A percentile compares a stretch with the other conserved stretches of the same genome.
Evolutionary conservation across 2,113 vertebrate species (phyloP).

Genomic region (Coreoperca whiteheadi): DNA sequence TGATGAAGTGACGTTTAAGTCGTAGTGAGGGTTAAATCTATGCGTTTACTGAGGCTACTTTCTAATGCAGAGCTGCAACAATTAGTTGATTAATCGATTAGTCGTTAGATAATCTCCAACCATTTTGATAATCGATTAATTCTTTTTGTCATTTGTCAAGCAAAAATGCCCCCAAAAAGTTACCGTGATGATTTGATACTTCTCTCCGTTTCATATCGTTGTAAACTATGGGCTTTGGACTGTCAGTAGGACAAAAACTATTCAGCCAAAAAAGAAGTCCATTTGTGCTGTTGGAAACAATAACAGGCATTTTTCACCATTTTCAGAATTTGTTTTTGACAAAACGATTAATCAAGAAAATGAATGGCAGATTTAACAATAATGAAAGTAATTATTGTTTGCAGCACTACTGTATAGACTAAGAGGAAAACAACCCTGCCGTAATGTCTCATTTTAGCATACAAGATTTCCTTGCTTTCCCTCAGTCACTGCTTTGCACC

Average conservation of each 20-base stretch:
- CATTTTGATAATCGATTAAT: neutral
- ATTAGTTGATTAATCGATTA: neutral
- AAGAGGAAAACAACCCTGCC: neutral
- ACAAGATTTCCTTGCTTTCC: conserved; percentile 20
- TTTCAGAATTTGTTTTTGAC: too few relatives aligned
- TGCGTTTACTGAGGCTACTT: neutral
- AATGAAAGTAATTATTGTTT: neutral
- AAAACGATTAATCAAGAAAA: neutral
- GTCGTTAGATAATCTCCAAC: neutral
- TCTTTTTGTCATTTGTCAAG: neutral
- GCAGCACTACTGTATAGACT: neutral
- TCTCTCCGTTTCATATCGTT: neutral
- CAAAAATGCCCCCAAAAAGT: neutral
- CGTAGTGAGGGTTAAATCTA: neutral
- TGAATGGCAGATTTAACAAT: neutral
- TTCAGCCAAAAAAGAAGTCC: too few relatives aligned
- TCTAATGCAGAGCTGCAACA: neutral
- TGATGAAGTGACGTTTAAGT: neutral
- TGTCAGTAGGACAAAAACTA: neutral
- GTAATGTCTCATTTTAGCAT: neutral
- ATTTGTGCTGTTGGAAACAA: neutral
- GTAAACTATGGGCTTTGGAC: neutral
- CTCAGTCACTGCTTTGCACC: conserved; percentile 24
- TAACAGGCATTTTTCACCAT: neutral
- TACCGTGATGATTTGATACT: neutral